These are phyloP conservation scores for Rhinatrema bivittatum DNA, from an alignment of 2,797 vertebrate genomes.

Conservation along the genomic window DNA sequence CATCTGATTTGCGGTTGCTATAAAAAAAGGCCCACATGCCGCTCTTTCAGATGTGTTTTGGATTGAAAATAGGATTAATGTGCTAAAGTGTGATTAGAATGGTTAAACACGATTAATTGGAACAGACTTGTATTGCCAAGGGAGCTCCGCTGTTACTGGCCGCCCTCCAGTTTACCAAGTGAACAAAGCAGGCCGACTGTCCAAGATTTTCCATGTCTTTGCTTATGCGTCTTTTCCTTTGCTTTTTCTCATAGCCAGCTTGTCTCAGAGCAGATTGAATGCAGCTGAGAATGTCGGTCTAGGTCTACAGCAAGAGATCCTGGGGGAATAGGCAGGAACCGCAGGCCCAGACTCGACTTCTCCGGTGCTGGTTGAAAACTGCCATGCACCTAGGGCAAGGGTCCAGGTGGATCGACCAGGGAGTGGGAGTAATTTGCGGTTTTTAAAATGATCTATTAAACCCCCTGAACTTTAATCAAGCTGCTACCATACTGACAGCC, in stretches of 20 bases:
- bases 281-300: conserved; percentile 98
- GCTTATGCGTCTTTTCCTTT: conserved; percentile 64
- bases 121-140: conserved; percentile 78
- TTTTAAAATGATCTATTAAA: conserved; percentile 97
- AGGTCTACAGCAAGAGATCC: conserved; percentile 77
- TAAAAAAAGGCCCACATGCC: conserved; percentile 81
- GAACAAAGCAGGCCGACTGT: conserved; percentile 84
- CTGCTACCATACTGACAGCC: conserved; percentile 85
- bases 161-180: conserved; percentile 80
- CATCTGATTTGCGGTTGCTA: conserved; percentile 92
- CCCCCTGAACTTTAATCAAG: conserved; percentile 97
- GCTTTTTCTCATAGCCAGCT: conserved; percentile 94
- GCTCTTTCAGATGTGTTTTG: conserved; percentile 88
- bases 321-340: conserved; percentile 97
- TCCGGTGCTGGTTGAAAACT: conserved; percentile 77
- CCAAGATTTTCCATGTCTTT: conserved; percentile 76
- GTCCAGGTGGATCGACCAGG: conserved; percentile 90
- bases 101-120: conserved; percentile 98
- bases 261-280: conserved; percentile 99
- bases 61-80: conserved; percentile 99
- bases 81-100: conserved; percentile 99
- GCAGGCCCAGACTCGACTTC: conserved; percentile 82
- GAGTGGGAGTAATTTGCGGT: conserved; percentile 80
- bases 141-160: conserved; percentile 76
- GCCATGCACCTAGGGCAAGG: conserved; percentile 82